Evolutionary conservation across 2,888 invertebrate genomes (phyloP).

Genomic region (Shargacucullia verbasci): DNA sequence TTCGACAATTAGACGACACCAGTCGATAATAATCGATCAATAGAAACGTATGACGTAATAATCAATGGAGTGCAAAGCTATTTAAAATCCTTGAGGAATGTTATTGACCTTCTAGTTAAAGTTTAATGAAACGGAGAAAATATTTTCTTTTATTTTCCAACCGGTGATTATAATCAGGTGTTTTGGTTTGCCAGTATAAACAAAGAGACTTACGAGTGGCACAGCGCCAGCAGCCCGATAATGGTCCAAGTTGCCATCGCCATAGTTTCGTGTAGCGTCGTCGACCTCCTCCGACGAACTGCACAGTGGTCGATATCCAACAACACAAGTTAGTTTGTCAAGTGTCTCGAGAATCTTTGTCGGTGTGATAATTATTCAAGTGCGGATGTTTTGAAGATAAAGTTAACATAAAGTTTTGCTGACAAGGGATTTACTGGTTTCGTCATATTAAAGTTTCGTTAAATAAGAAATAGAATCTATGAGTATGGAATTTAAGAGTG

Average conservation of each 20-base stretch:
- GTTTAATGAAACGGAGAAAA: neutral
- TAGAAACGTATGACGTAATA: too few relatives aligned
- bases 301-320: slow-evolving; percentile 41
- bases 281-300: slow-evolving; percentile 67
- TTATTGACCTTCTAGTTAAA: slow-evolving; percentile 18
- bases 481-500: neutral
- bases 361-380: slow-evolving; percentile 49
- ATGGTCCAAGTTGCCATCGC: slow-evolving; percentile 70
- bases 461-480: neutral
- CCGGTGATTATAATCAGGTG: slow-evolving; percentile 45
- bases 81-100: slow-evolving; percentile 17
- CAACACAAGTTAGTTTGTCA: slow-evolving; percentile 54
- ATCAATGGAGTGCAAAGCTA: slow-evolving; percentile 2
- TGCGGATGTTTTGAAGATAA: slow-evolving; percentile 46
- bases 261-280: slow-evolving; percentile 71
- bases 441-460: slow-evolving; percentile 17
- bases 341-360: slow-evolving; percentile 57
- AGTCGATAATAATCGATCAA: too few relatives aligned
- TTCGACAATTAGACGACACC: too few relatives aligned
- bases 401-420: slow-evolving; percentile 20
- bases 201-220: slow-evolving; percentile 77
- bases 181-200: slow-evolving; percentile 46
- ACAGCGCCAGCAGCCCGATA: slow-evolving; percentile 75
- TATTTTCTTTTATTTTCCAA: neutral
- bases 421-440: slow-evolving; percentile 47